A percentile compares a stretch with the other conserved stretches of the same genome.
phyloP scores from a whole-genome alignment of 2,797 vertebrate species.

The Manis javanica region DNA sequence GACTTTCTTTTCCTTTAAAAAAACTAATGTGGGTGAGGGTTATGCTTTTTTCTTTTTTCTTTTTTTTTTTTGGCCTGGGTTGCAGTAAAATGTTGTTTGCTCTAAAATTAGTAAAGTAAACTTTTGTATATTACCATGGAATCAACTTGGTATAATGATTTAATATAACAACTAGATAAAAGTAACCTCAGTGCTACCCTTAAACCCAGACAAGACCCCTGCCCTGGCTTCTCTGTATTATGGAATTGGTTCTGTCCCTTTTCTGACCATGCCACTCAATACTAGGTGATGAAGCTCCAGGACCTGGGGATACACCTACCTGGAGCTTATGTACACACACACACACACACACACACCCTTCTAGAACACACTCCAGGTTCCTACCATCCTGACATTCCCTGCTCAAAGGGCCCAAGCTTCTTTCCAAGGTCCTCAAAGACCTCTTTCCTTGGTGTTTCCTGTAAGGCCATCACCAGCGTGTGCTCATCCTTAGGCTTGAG shows the following conservation, averaged over 20 bases:
- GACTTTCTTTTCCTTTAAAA: neutral
- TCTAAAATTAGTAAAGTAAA: slow-evolving; percentile 38
- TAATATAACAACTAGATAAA: neutral
- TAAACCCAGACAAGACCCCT: neutral
- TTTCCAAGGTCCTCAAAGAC: neutral
- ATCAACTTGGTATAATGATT: neutral
- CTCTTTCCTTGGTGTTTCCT: neutral
- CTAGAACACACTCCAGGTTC: neutral
- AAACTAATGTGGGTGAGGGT: neutral
- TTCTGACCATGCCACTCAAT: neutral
- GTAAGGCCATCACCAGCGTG: neutral
- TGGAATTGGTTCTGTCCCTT: neutral
- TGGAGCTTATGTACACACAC: neutral
- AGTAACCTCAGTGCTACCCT: neutral
- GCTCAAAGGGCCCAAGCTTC: neutral
- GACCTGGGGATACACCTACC: neutral
- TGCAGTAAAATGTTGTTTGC: slow-evolving; percentile 40
- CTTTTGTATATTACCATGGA: neutral
- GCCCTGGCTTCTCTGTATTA: neutral
- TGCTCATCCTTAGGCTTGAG: neutral
- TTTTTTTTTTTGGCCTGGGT: neutral
- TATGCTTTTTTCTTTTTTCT: neutral
- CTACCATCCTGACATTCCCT: neutral
- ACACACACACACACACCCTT: neutral
- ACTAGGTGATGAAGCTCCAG: neutral